Conservation (phyloP, 2,888 invertebrate genomes). For the Teleiodes luculella region DNA sequence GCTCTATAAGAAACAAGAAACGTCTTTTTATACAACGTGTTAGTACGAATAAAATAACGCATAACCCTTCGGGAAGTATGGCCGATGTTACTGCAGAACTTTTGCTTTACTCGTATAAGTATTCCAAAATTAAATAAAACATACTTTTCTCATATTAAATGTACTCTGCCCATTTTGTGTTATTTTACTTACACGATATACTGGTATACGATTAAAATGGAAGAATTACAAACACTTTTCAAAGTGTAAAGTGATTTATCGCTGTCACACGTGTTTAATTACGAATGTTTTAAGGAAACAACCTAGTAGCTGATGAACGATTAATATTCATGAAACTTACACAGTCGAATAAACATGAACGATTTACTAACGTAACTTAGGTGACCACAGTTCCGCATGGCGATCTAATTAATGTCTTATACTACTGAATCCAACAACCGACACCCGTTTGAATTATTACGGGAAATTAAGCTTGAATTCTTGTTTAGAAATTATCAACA, state of each 20-base stretch:
- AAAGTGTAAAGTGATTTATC: constrained; percentile 33
- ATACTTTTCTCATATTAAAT: too few relatives aligned
- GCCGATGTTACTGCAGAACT: too few relatives aligned
- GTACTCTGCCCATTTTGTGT: too few relatives aligned
- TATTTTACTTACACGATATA: too few relatives aligned
- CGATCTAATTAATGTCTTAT: constrained; percentile 31
- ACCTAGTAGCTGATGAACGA: constrained; percentile 25
- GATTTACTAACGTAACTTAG: constrained; percentile 25
- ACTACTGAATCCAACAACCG: constrained; percentile 27
- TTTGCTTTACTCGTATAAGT: too few relatives aligned
- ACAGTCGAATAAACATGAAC: constrained; percentile 32
- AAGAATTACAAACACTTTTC: too few relatives aligned
- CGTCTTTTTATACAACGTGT: too few relatives aligned
- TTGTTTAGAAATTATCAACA: constrained; percentile 21
- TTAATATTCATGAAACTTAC: constrained; percentile 29
- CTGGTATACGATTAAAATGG: too few relatives aligned
- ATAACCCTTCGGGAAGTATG: too few relatives aligned
- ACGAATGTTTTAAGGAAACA: constrained; percentile 33
- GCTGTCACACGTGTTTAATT: constrained; percentile 34
- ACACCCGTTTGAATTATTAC: constrained; percentile 22
- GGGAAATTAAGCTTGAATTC: constrained; percentile 22
- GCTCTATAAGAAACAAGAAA: neutral
- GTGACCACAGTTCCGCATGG: constrained; percentile 33
- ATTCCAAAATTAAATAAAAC: too few relatives aligned
- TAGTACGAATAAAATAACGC: too few relatives aligned